A percentile compares a stretch with the other conserved stretches of the same genome.
Conservation (phyloP, 2,888 invertebrate genomes). For the Noctua janthina region DNA sequence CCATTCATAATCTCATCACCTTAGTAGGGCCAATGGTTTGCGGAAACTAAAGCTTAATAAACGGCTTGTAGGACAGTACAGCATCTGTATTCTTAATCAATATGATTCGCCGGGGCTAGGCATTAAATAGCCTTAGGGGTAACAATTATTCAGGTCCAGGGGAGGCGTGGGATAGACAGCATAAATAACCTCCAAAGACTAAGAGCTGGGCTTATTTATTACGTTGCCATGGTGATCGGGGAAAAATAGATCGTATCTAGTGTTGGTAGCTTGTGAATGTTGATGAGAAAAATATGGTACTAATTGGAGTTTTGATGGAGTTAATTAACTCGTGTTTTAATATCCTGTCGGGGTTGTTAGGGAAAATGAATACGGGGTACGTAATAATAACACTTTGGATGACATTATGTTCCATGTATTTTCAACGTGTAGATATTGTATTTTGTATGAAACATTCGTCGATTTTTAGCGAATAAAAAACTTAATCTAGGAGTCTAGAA, state of each 20-base stretch:
- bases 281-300: constrained; percentile 21
- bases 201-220: constrained; percentile 59
- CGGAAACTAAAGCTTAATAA: constrained; percentile 71
- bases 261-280: not conserved
- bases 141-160: constrained; percentile 69
- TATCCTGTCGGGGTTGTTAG: not conserved
- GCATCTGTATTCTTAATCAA: constrained; percentile 78
- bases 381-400: not conserved
- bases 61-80: constrained; percentile 65
- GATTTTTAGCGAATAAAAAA: not conserved
- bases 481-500: not conserved
- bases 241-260: constrained; percentile 47
- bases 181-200: constrained; percentile 71
- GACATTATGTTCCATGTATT: not conserved
- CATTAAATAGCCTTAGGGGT: constrained; percentile 69
- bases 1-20: not conserved
- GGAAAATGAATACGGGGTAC: not conserved
- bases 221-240: constrained; percentile 51
- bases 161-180: constrained; percentile 64
- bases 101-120: constrained; percentile 72
- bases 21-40: constrained; percentile 66
- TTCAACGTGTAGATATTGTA: not conserved
- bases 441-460: not conserved
- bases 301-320: not conserved
- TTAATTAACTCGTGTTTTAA: not conserved